These are phyloP conservation scores for Lysiphlebus fabarum DNA, from an alignment of 1,140 invertebrate genomes.

Conservation along the genomic window DNA sequence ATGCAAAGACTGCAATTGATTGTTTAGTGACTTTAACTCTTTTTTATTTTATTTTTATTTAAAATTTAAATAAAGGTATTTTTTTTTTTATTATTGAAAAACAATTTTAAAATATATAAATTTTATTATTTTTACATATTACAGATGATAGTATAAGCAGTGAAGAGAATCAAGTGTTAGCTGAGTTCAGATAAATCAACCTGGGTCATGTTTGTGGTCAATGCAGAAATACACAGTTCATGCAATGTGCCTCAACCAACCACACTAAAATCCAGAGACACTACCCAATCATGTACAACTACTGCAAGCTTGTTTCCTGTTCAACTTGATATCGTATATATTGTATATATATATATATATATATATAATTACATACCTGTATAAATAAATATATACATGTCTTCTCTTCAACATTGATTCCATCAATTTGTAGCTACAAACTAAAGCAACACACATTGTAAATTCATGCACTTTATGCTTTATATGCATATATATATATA, in stretches of 20 bases:
- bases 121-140: too few relatives aligned
- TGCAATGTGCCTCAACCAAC: conserved; percentile 17
- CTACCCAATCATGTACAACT: conserved; percentile 26
- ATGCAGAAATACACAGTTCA: conserved; percentile 16
- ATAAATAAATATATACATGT: background rate
- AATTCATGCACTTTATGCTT: background rate
- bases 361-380: conserved; percentile 1
- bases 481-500: background rate
- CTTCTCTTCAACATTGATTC: conserved; percentile 30
- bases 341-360: too few relatives aligned
- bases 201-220: conserved; percentile 31
- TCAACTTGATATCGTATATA: too few relatives aligned
- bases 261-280: conserved; percentile 6
- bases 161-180: conserved; percentile 1
- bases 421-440: conserved; percentile 37
- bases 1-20: background rate
- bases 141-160: background rate
- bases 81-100: too few relatives aligned
- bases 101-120: too few relatives aligned
- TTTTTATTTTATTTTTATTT: conserved; percentile 31
- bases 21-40: conserved; percentile 21
- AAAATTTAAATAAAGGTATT: too few relatives aligned
- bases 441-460: conserved; percentile 22
- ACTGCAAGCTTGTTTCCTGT: conserved; percentile 9
- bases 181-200: conserved; percentile 18